Evolutionary conservation across 2,797 vertebrate species (phyloP), one percentile per base, ranked within the genome.

Genomic region (Galago senegalensis): DNA sequence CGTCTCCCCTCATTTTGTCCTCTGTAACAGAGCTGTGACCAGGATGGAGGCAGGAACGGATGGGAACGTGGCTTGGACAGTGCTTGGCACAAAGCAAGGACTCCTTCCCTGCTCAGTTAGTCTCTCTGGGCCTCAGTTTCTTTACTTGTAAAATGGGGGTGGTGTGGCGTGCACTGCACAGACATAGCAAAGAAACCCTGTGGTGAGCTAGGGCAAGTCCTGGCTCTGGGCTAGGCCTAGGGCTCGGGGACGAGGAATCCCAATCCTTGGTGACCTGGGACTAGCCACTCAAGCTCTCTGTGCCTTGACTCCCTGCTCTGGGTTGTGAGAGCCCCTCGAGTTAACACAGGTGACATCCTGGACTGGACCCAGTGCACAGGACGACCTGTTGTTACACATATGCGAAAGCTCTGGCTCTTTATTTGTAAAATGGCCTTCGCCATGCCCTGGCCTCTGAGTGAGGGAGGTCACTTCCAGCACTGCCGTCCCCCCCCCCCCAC

Each of bases 371-470:
- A 18, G 16, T 11, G 11, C 67, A 12, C 0, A n/a, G 49, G 7
- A 73, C 27, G 73, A 3, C 76, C 56, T 1, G 1, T 3, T 1
- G 31, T 37, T 4, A 7, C 10, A 0, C 3, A 0, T 1, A 7
- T 0, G 2, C 1, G 14, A 9, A 65, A 81, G 61, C 58, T 63
- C 31, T n/a, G 27, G 61, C 31, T 1, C 40, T 43, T 43, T 43
- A 43, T 43, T 43, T 43, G 40, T 43, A 43, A 43, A 58, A 11
- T 8, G 31, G 17, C 46, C 17, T 3, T 3, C 1, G 1, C 27
- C 17, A 29, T 7, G 21, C 11, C 34, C 89, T 4, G 34, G 40
- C 53, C 14, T 43, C 67, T 2, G 1, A 12, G 27, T 5, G 84
- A 75, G 84, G 43, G 58, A 34, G 11, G 25, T 80, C 87, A 20